Conservation (phyloP, 2,888 invertebrate species). For the Catocala sponsa region DNA sequence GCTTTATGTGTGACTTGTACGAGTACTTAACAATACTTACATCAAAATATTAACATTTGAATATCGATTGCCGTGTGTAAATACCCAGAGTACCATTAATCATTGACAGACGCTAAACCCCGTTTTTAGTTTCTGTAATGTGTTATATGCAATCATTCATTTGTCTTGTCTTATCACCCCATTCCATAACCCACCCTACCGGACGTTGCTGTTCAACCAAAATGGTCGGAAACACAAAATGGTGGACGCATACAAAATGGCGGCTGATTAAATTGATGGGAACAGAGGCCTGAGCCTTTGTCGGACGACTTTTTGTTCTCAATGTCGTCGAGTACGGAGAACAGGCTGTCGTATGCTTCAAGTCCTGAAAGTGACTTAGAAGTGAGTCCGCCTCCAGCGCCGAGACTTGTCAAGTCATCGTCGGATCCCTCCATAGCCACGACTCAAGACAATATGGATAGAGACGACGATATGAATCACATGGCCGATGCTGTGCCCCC, state of each 20-base stretch:
- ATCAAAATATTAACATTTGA: constrained; percentile 48
- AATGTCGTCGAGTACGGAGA: constrained; percentile 94
- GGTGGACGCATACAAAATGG: constrained; percentile 62
- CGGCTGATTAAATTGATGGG: constrained; percentile 50
- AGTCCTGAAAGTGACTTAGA: constrained; percentile 97
- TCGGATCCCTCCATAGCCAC: constrained; percentile 98
- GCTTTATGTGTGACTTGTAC: neutral
- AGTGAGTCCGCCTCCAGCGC: constrained; percentile 94
- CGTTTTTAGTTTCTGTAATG: constrained; percentile 77
- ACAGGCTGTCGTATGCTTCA: constrained; percentile 97
- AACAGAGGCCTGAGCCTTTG: constrained; percentile 97
- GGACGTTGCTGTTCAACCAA: constrained; percentile 69
- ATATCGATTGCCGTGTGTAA: constrained; percentile 74
- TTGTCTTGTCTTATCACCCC: constrained; percentile 87
- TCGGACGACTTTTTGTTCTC: constrained; percentile 99
- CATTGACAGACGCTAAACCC: constrained; percentile 79
- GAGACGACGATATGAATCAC: constrained; percentile 87
- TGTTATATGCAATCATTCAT: constrained; percentile 85
- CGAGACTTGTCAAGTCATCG: constrained; percentile 93
- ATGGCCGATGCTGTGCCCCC: constrained; percentile 92
- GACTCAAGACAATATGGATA: constrained; percentile 94
- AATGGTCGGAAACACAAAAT: constrained; percentile 62
- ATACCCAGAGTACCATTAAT: constrained; percentile 71
- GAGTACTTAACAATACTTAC: constrained; percentile 3
- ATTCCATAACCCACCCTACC: constrained; percentile 85